These are phyloP conservation scores for Muscicapa striata DNA, from an alignment of 2,797 vertebrate genomes.

Conservation along the genomic window DNA sequence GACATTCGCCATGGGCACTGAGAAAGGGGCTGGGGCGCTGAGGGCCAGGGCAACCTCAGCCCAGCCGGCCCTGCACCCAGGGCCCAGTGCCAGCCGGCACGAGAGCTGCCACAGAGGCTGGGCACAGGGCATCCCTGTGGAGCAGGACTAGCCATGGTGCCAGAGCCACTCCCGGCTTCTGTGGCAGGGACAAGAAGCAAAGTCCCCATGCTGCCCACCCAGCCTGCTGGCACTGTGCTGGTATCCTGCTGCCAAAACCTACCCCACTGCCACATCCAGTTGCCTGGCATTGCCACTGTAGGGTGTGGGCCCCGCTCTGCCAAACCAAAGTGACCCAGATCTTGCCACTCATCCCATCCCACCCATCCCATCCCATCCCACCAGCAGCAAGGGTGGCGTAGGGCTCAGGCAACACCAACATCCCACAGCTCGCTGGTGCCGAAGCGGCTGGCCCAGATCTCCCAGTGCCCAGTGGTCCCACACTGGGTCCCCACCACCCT, in stretches of 20 bases:
- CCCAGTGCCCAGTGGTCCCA: neutral
- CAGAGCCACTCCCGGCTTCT: neutral
- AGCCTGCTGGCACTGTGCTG: neutral
- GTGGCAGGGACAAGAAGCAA: neutral
- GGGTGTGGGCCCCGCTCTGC: neutral
- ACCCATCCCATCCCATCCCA: neutral
- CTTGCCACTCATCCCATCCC: neutral
- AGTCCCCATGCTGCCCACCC: neutral
- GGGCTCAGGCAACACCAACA: neutral
- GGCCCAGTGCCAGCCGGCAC: neutral
- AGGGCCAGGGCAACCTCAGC: neutral
- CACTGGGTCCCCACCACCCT: fast-evolving
- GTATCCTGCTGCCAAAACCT: neutral
- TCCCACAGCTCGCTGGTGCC: neutral
- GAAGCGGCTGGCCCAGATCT: neutral
- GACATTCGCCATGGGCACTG: neutral
- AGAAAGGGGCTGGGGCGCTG: neutral
- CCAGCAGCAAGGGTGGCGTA: neutral
- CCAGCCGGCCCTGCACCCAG: neutral
- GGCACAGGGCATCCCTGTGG: neutral
- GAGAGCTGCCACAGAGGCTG: neutral
- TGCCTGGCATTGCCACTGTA: neutral
- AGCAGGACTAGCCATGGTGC: fast-evolving
- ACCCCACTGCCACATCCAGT: neutral
- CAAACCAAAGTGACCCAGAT: neutral